phyloP scores from a whole-genome alignment of 1,140 invertebrate species.

The Drosophila pseudoobscura region DNA sequence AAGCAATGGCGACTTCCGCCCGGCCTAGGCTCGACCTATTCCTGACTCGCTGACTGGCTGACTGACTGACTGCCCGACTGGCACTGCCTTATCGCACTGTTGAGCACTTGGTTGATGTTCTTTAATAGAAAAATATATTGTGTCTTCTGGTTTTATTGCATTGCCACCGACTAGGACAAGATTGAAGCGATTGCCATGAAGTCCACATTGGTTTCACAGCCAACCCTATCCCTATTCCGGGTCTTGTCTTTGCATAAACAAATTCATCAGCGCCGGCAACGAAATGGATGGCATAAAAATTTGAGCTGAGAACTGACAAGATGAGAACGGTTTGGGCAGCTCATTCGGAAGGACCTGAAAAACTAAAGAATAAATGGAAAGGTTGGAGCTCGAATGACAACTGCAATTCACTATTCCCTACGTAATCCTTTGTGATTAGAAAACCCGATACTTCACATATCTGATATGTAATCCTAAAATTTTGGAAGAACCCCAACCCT shows the following conservation, averaged over 20 bases:
- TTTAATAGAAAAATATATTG: constrained; percentile 68
- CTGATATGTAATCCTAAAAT: no score
- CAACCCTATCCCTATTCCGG: background rate
- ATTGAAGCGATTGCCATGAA: constrained; percentile 56
- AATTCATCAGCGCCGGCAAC: constrained; percentile 48
- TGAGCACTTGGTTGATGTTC: constrained; percentile 54
- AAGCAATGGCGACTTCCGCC: constrained; percentile 64
- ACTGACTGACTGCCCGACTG: background rate
- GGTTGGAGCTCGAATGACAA: no score
- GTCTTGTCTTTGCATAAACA: constrained; percentile 50
- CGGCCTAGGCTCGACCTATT: constrained; percentile 28
- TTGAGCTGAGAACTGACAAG: background rate
- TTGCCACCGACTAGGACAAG: constrained; percentile 35
- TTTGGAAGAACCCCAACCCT: no score
- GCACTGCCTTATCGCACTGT: constrained; percentile 45
- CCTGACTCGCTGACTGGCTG: background rate
- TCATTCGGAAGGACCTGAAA: background rate
- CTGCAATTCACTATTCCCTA: no score
- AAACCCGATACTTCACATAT: no score
- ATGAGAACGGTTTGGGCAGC: background rate
- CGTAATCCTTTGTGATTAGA: no score
- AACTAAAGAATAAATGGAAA: background rate
- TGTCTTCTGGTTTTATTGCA: constrained; percentile 41
- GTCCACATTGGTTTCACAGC: constrained; percentile 28
- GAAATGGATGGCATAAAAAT: constrained; percentile 48